A percentile compares a stretch with the other conserved stretches of the same genome.
Evolutionary conservation across 2,797 vertebrate genomes (phyloP).

Genomic region (Sarcoramphus papa): DNA sequence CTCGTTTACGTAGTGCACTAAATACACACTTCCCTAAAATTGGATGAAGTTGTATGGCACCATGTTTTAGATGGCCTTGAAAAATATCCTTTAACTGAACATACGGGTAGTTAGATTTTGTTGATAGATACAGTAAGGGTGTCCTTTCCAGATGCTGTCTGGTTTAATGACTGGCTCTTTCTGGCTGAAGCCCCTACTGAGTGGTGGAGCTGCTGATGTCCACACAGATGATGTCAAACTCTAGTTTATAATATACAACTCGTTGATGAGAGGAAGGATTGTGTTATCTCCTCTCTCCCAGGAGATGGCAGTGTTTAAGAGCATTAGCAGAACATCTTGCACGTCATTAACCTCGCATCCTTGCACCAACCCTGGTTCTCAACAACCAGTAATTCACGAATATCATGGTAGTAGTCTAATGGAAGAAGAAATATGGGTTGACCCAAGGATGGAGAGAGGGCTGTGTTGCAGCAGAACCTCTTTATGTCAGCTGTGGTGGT

Average conservation of each 20-base stretch:
- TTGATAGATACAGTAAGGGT: accelerated
- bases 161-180: background rate
- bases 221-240: background rate
- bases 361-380: background rate
- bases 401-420: background rate
- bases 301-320: constrained; percentile 66
- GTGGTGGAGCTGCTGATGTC: background rate
- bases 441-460: background rate
- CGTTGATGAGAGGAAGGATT: background rate
- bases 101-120: background rate
- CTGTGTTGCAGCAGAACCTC: background rate
- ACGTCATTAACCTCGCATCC: background rate
- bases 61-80: background rate
- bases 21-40: background rate
- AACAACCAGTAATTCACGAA: background rate
- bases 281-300: constrained; percentile 24
- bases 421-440: background rate
- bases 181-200: background rate
- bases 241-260: background rate
- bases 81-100: background rate
- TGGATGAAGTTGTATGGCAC: background rate
- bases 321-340: background rate
- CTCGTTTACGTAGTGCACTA: background rate
- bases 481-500: background rate
- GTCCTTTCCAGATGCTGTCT: background rate